These are phyloP conservation scores for Toxonevra muliebris DNA, from an alignment of 2,888 invertebrate genomes.

Conservation along the genomic window DNA sequence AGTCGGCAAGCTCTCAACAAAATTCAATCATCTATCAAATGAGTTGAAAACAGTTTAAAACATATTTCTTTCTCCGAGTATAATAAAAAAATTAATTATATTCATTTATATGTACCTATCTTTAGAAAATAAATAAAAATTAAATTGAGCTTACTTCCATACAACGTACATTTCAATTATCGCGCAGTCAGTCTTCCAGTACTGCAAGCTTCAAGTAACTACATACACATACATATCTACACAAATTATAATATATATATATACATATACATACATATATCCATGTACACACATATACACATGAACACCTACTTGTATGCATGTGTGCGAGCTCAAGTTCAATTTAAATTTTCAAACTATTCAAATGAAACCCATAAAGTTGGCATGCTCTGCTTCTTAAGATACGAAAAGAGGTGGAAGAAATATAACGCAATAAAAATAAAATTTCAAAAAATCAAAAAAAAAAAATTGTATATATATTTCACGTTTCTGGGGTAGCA, in stretches of 20 bases:
- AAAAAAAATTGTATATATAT: background rate
- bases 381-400: too few species aligned
- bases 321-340: constrained; percentile 17
- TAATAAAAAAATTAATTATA: too few species aligned
- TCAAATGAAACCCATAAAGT: background rate
- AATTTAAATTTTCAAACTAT: constrained; percentile 13
- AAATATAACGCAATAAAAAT: background rate
- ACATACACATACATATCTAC: background rate
- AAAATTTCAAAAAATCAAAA: background rate
- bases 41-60: too few species aligned
- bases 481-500: constrained; percentile 21
- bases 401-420: too few species aligned
- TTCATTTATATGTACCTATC: too few species aligned
- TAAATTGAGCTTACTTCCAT: background rate
- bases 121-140: constrained; percentile 4
- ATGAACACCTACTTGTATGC: constrained; percentile 24
- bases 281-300: background rate
- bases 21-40: too few species aligned
- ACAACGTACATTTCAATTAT: background rate
- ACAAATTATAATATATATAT: constrained; percentile 6
- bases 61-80: too few species aligned
- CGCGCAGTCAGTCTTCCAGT: background rate
- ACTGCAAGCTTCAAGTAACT: too few species aligned
- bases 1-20: too few species aligned
- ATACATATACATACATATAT: constrained; percentile 2